Percentiles rank a stretch among this genome's conserved stretches.
Conservation (phyloP, 2,888 invertebrate genomes). For the Ischnus inquisitorius region DNA sequence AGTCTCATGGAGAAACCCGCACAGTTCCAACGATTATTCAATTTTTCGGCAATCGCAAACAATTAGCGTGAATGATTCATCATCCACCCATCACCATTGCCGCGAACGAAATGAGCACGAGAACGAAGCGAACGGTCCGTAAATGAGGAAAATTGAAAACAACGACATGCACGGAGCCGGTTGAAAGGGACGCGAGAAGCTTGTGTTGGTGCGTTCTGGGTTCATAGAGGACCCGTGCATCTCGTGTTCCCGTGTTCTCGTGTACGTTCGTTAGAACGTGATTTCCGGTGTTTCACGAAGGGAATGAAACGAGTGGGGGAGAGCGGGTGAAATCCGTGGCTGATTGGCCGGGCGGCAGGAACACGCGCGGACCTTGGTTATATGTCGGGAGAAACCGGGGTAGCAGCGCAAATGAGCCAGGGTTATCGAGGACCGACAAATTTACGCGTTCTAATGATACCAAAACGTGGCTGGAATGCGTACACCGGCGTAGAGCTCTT, state of each 20-base stretch:
- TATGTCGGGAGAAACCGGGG: neutral
- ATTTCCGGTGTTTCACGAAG: constrained; percentile 72
- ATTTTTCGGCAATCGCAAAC: neutral
- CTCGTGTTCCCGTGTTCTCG: constrained; percentile 38
- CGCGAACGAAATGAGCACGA: neutral
- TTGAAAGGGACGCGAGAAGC: neutral
- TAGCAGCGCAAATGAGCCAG: constrained; percentile 30
- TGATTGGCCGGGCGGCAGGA: constrained; percentile 68
- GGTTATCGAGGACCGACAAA: constrained; percentile 68
- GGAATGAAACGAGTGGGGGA: constrained; percentile 41
- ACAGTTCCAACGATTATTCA: neutral
- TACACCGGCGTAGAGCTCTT: constrained; percentile 32
- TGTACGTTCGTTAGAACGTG: constrained; percentile 61
- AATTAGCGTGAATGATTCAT: neutral
- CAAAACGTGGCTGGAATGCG: constrained; percentile 74
- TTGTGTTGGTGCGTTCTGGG: constrained; percentile 16
- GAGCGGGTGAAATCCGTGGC: constrained; percentile 19
- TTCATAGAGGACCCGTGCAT: constrained; percentile 16
- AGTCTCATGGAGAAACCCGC: neutral
- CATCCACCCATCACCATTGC: neutral
- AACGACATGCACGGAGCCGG: constrained; percentile 12
- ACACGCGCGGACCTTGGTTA: constrained; percentile 67
- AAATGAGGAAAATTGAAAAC: constrained; percentile 26
- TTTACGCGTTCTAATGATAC: constrained; percentile 76
- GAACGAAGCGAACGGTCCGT: constrained; percentile 7